Conservation (phyloP, 2,888 invertebrate genomes). For the Ypsolopha scabrella region DNA sequence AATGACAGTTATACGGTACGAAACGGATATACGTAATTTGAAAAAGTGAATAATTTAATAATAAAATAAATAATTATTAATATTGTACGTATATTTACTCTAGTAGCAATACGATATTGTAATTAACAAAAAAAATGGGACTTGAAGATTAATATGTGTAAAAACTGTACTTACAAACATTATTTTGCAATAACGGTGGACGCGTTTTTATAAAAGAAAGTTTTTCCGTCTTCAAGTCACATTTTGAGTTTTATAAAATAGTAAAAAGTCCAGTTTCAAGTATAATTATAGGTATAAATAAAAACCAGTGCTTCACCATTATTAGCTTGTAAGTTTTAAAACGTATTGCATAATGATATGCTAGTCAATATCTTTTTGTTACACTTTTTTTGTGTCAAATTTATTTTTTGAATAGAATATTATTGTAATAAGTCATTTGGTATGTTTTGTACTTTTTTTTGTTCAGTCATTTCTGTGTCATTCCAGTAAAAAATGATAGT, state of each 20-base stretch:
- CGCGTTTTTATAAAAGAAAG: no score
- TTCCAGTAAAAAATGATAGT: not conserved
- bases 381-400: constrained; percentile 9
- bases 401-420: not conserved
- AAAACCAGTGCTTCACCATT: constrained; percentile 1
- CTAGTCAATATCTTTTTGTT: constrained; percentile 60
- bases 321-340: constrained; percentile 1
- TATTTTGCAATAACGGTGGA: not conserved
- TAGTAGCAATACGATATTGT: not conserved
- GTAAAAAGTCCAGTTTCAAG: constrained; percentile 1
- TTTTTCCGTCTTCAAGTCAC: no score
- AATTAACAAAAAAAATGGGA: not conserved
- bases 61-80: not conserved
- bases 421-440: not conserved
- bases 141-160: not conserved
- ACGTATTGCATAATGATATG: constrained; percentile 51
- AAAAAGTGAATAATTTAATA: constrained; percentile 29
- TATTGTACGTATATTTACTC: constrained; percentile 1
- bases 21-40: constrained; percentile 63
- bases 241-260: not conserved
- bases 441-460: not conserved
- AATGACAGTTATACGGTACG: constrained; percentile 32
- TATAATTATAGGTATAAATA: not conserved
- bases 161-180: no score
- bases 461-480: not conserved